Evolutionary conservation across 2,113 vertebrate species (phyloP), one percentile per base, ranked within the genome.

Genomic region (Sinocyclocheilus anophthalmus): DNA sequence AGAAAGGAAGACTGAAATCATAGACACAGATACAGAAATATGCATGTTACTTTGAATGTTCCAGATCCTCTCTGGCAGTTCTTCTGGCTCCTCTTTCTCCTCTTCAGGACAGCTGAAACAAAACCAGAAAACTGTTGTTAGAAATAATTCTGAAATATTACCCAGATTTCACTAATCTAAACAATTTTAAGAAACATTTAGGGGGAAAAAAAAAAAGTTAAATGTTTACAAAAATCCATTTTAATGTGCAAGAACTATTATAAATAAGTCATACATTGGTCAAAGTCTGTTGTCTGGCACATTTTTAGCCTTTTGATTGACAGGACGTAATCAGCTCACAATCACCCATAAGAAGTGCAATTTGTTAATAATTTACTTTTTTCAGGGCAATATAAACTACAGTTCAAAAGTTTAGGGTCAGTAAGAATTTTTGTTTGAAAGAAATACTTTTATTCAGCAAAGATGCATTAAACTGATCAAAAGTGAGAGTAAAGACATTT

Each of bases 11-110:
- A 70, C 22, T 63, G 13, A 42, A 63, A 20, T 53, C 24, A 53
- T 33, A 70, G 26, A 59, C 9, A 57, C 11, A 5, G 33, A 81
- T 24, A 13, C 1, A 39, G 22, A 81, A 81, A 65, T 50, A 0
- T 18, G 48, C 39, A 81, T 48, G 76, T 94, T 92, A 99, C 98
- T 96, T 93, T 97, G 96, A 86, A 94, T 96, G 4, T 95, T 94
- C 84, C 89, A 94, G 57, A 98, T 88, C 81, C 85, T 94, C 0
- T 89, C 48, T 18, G 93, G 84, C 11, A 93, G 85, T 7, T 75
- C 69, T 30, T 92, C 94, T 42, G 93, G 94, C 48, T 95, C 96
- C 30, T 93, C 94, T 30, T 93, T 94, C 65, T 95, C 95, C 76
- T 95, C 93, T 0, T 95, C 93, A 0, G 96, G 95, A 81, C 95